These are phyloP conservation scores for Macrophya alboannulata DNA, from an alignment of 2,888 invertebrate species.

Conservation along the genomic window DNA sequence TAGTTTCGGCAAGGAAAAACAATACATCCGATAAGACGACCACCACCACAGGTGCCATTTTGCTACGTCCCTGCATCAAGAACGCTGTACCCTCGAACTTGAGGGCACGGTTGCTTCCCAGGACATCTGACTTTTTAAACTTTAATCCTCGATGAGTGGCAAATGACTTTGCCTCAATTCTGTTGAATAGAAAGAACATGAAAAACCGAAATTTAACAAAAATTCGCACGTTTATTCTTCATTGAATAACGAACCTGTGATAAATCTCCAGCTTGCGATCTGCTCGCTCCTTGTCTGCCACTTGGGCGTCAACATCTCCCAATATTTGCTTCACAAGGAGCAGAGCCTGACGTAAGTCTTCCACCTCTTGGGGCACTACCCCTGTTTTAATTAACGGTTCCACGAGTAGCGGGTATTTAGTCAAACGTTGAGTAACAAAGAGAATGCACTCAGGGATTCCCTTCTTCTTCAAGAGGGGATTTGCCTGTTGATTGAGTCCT, in stretches of 20 bases:
- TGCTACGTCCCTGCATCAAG: slow-evolving; percentile 94
- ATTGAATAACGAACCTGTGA: slow-evolving; percentile 80
- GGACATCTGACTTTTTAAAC: slow-evolving; percentile 96
- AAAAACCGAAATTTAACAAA: not conserved
- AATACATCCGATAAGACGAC: slow-evolving; percentile 95
- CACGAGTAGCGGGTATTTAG: slow-evolving; percentile 96
- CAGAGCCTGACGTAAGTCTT: slow-evolving; percentile 90
- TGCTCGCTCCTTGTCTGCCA: slow-evolving; percentile 95
- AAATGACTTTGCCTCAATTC: slow-evolving; percentile 96
- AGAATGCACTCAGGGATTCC: slow-evolving; percentile 98
- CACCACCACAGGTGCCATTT: slow-evolving; percentile 93
- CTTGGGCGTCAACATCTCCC: slow-evolving; percentile 95
- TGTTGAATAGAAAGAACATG: slow-evolving; percentile 65
- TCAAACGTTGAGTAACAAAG: slow-evolving; percentile 96
- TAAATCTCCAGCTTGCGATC: slow-evolving; percentile 96
- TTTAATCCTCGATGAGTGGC: slow-evolving; percentile 92
- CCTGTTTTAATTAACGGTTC: slow-evolving; percentile 96
- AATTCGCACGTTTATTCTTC: not conserved
- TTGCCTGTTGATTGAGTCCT: slow-evolving; percentile 80
- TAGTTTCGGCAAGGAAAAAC: slow-evolving; percentile 94
- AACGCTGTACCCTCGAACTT: slow-evolving; percentile 95
- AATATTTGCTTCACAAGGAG: slow-evolving; percentile 93
- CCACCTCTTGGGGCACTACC: slow-evolving; percentile 91
- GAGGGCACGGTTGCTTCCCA: slow-evolving; percentile 91
- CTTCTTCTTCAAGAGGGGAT: slow-evolving; percentile 94